Conservation (phyloP, 2,113 vertebrate species). For the Apistogramma diplotaenia region DNA sequence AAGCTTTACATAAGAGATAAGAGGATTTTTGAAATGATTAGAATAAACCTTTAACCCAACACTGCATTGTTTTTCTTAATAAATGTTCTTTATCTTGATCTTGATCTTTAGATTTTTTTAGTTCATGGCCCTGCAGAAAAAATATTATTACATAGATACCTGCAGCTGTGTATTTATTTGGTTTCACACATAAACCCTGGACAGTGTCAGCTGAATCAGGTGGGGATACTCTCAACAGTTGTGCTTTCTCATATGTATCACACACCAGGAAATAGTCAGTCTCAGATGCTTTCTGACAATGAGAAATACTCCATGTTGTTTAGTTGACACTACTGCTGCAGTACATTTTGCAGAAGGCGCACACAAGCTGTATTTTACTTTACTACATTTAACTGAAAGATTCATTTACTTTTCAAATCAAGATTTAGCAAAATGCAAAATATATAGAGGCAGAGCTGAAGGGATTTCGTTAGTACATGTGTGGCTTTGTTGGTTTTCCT, state of each 20-base stretch:
- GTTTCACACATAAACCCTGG: not conserved
- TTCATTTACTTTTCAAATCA: no score
- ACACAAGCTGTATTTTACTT: no score
- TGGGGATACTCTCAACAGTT: not conserved
- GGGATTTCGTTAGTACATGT: not conserved
- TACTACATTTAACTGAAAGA: no score
- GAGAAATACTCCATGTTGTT: no score
- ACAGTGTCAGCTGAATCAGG: not conserved
- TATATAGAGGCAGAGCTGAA: not conserved
- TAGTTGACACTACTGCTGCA: no score
- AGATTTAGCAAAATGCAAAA: no score
- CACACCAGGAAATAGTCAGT: no score
- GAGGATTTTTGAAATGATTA: not conserved
- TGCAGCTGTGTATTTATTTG: conserved; percentile 7
- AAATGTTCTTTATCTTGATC: no score
- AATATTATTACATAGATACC: not conserved
- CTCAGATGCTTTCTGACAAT: no score
- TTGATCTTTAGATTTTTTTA: not conserved
- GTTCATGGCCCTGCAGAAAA: not conserved
- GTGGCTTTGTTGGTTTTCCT: not conserved
- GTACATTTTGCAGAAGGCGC: no score
- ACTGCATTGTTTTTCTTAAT: conserved; percentile 1
- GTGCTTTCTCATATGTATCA: no score
- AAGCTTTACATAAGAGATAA: conserved; percentile 7
- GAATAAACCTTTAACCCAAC: not conserved